Evolutionary conservation across 2,888 invertebrate genomes (phyloP).

Genomic region (Camponotus fellah): DNA sequence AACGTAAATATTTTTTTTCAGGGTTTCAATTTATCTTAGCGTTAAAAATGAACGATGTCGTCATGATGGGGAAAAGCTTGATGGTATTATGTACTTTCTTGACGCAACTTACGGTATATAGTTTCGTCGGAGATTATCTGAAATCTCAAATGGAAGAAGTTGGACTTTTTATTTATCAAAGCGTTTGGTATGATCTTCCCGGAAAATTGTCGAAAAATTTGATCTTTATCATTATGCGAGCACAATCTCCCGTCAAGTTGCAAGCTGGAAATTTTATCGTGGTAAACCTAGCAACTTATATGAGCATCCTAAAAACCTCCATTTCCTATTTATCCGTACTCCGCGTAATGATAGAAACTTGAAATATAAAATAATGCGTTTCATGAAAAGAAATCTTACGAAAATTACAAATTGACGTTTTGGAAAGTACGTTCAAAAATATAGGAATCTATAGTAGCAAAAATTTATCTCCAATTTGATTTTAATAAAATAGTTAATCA

Average conservation of each 20-base stretch:
- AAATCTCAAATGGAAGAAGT: slow-evolving; percentile 69
- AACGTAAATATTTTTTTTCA: slow-evolving; percentile 45
- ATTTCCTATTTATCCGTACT: slow-evolving; percentile 71
- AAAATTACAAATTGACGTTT: slow-evolving; percentile 9
- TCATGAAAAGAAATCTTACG: neutral
- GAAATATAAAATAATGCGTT: neutral
- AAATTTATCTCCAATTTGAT: neutral
- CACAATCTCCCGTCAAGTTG: slow-evolving; percentile 65
- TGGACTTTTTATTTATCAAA: slow-evolving; percentile 66
- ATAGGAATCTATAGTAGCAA: slow-evolving; percentile 10
- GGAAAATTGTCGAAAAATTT: slow-evolving; percentile 61
- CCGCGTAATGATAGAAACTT: slow-evolving; percentile 53
- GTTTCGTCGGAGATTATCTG: slow-evolving; percentile 70
- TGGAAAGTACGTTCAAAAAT: neutral
- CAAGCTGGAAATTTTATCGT: slow-evolving; percentile 71
- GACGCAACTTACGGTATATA: slow-evolving; percentile 68
- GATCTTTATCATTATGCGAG: slow-evolving; percentile 71
- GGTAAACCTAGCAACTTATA: slow-evolving; percentile 70
- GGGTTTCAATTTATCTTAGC: slow-evolving; percentile 69
- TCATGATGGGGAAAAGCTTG: slow-evolving; percentile 63
- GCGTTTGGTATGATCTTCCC: slow-evolving; percentile 70
- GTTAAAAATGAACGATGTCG: slow-evolving; percentile 60
- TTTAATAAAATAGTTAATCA: slow-evolving; percentile 32
- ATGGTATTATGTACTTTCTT: slow-evolving; percentile 64
- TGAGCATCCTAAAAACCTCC: slow-evolving; percentile 70